Conservation (phyloP, 2,888 invertebrate species). For the Meta bourneti region DNA sequence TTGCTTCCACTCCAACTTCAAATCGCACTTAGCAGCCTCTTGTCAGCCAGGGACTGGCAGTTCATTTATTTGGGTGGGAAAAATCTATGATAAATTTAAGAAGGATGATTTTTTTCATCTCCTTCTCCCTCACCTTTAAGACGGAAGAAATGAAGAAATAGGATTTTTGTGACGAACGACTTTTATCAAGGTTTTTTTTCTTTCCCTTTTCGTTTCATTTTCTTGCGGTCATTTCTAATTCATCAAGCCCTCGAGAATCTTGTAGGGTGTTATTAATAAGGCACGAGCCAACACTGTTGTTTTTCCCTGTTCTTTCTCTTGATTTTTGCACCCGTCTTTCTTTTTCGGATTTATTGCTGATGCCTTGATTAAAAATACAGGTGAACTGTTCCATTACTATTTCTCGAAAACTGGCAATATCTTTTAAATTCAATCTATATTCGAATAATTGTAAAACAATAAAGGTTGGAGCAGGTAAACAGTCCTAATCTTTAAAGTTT, state of each 20-base stretch:
- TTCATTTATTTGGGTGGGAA: constrained; percentile 72
- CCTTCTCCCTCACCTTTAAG: too few species aligned
- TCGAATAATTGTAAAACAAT: too few species aligned
- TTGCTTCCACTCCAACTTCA: constrained; percentile 30
- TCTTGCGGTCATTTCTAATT: constrained; percentile 60
- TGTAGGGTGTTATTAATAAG: constrained; percentile 36
- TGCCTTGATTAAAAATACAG: too few species aligned
- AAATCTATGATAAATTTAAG: constrained; percentile 74
- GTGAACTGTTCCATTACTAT: too few species aligned
- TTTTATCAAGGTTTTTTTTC: constrained; percentile 47
- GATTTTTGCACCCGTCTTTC: too few species aligned
- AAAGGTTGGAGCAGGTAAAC: too few species aligned
- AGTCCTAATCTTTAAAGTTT: too few species aligned
- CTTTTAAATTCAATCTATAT: too few species aligned
- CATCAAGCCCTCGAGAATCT: constrained; percentile 55
- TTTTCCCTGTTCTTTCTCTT: too few species aligned
- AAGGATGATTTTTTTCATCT: constrained; percentile 41
- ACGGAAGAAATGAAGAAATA: constrained; percentile 57
- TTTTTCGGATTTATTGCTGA: too few species aligned
- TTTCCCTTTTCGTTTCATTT: constrained; percentile 10
- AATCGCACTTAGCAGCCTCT: constrained; percentile 68
- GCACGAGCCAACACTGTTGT: background rate
- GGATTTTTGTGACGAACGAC: constrained; percentile 61
- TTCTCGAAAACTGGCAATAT: too few species aligned
- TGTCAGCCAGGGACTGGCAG: constrained; percentile 66